Conservation (phyloP, 1,140 invertebrate species). For the Macrosteles quadrilineatus region DNA sequence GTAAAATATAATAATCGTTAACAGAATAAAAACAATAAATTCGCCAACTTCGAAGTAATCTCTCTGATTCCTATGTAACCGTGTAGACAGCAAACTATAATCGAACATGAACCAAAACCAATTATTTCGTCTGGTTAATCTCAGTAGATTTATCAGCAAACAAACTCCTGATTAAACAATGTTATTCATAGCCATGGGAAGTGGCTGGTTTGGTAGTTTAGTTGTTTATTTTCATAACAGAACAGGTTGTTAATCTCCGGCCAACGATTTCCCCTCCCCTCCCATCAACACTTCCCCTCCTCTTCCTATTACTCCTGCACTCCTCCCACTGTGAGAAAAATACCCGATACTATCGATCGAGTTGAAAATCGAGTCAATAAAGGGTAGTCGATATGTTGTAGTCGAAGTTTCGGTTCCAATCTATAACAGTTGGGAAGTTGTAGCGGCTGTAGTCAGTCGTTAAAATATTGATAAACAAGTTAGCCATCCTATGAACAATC, state of each 20-base stretch:
- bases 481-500: too few relatives aligned
- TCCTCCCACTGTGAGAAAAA: neutral
- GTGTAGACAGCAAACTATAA: too few relatives aligned
- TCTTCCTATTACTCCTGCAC: neutral
- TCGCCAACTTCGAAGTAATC: too few relatives aligned
- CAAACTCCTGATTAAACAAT: neutral
- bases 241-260: neutral
- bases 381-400: neutral
- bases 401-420: neutral
- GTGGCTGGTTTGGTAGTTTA: slow-evolving; percentile 4
- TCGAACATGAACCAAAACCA: neutral
- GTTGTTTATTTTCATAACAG: slow-evolving; percentile 18
- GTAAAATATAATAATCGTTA: too few relatives aligned
- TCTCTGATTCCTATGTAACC: too few relatives aligned
- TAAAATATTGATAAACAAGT: too few relatives aligned
- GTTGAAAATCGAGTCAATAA: neutral
- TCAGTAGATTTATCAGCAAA: slow-evolving; percentile 6
- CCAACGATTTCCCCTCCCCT: neutral
- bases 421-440: neutral
- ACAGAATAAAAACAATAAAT: too few relatives aligned
- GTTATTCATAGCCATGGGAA: slow-evolving; percentile 10
- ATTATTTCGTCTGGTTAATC: neutral
- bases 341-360: neutral
- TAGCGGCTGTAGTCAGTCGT: too few relatives aligned
- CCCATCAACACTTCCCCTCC: too few relatives aligned